These are phyloP conservation scores for Caerostris darwini DNA, from an alignment of 1,140 invertebrate species.

Conservation along the genomic window DNA sequence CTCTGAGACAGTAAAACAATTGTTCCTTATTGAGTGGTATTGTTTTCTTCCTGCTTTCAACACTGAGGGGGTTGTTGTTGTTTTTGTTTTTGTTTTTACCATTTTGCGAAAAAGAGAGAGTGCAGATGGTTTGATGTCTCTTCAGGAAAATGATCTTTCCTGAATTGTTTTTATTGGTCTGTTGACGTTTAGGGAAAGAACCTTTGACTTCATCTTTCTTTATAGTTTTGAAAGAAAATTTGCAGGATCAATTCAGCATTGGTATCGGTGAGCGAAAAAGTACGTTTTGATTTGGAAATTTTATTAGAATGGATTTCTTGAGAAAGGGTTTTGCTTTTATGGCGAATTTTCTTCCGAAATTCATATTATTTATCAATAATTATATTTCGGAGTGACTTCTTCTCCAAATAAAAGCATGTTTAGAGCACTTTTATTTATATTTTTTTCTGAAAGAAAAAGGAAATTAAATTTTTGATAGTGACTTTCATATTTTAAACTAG, in stretches of 20 bases:
- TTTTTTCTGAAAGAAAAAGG: too few relatives aligned
- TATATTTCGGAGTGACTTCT: neutral
- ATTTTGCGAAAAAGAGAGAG: neutral
- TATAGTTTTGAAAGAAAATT: slow-evolving; percentile 22
- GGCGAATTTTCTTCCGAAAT: neutral
- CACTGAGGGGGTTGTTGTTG: neutral
- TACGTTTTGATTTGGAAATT: neutral
- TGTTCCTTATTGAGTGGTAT: slow-evolving; percentile 67
- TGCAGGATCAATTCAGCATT: slow-evolving; percentile 5
- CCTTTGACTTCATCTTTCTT: slow-evolving; percentile 21
- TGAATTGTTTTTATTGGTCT: slow-evolving; percentile 56
- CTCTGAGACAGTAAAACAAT: slow-evolving; percentile 41
- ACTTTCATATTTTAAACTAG: too few relatives aligned
- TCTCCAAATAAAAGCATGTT: neutral
- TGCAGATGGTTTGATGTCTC: slow-evolving; percentile 28
- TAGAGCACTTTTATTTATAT: too few relatives aligned
- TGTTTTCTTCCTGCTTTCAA: slow-evolving; percentile 61
- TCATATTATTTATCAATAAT: slow-evolving; percentile 10
- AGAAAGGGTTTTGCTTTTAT: too few relatives aligned
- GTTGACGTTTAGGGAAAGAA: slow-evolving; percentile 39
- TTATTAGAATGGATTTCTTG: neutral
- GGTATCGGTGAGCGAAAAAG: neutral
- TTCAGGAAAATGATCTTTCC: slow-evolving; percentile 56
- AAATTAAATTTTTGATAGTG: too few relatives aligned
- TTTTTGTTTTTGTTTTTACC: slow-evolving; percentile 34